Base-by-base conservation (phyloP, 2,888 invertebrate genomes). In the Lomographa bimaculata region DNA sequence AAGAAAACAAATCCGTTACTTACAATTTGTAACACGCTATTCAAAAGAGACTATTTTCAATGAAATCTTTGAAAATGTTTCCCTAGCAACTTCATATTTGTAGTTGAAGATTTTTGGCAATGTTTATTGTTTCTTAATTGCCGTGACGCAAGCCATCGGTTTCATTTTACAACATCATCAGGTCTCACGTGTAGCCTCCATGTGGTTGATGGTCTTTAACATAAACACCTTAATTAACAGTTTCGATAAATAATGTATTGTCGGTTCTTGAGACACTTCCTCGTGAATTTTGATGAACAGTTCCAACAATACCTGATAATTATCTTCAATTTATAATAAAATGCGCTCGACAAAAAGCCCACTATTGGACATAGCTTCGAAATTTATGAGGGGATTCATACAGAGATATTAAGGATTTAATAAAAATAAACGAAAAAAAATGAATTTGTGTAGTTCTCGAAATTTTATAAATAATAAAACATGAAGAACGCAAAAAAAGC, bases 101-200 rank as follows among this genome's bases (percentile, higher is more conserved):
- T 24, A 21, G 5, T 7, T 7, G 5, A 12, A 14, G 9, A 17
- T 17, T 34, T 39, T 41, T 41, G 34, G 25, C 35, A 41, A 11
- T 20, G 27, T 17, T 21, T 37, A 28, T 39, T 26, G 28, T 34
- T 24, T 12, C 26, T 19, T 20, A 34, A 39, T 29, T 36, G 16
- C 17, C 32, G 24, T 43, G 50, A 51, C 57, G 47, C 47, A 51
- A 41, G 7, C 18, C 33, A 30, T 35, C 33, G 33, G 35, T 27
- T 33, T 42, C 25, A 25, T 30, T n/a, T 39, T 24, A 29, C 8
- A 29, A 9, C 18, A 12, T 16, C 16, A 38, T 26, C 14, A 16
- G 3, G 7, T 7, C 11, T 34, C 35, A 34, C 41, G 35, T 41
- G 41, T 7, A 6, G 5, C 2, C 11, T 0, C 7, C 35, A 26